These are phyloP conservation scores for Oscheius sp. DNA, from an alignment of 2,888 invertebrate genomes.

Conservation along the genomic window DNA sequence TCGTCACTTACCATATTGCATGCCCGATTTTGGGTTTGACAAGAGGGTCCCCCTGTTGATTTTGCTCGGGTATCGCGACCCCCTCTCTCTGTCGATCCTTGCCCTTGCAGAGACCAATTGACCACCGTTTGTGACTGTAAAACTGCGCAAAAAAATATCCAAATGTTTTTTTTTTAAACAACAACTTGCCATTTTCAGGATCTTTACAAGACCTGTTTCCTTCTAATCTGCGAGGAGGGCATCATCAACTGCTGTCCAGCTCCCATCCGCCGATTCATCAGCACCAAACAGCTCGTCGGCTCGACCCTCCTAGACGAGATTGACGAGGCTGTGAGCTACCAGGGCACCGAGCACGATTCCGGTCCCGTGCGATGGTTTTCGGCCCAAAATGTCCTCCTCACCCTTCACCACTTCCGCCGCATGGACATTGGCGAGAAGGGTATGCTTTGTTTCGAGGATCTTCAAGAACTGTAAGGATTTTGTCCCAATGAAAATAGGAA, in stretches of 20 bases:
- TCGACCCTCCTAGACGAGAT: conserved; percentile 26
- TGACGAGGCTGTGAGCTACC: background rate
- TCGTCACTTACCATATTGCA: too few species aligned
- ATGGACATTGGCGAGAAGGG: conserved; percentile 7
- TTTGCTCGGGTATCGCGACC: too few species aligned
- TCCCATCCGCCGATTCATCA: background rate
- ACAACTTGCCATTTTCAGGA: background rate
- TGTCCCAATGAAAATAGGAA: background rate
- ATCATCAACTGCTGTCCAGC: conserved; percentile 13
- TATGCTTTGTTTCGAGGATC: conserved; percentile 16
- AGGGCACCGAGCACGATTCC: background rate
- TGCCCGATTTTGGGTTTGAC: too few species aligned
- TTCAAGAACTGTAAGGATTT: conserved; percentile 2
- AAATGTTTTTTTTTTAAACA: too few species aligned
- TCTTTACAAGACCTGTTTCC: background rate
- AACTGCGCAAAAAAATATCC: too few species aligned
- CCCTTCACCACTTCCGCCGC: conserved; percentile 4
- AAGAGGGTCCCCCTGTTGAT: too few species aligned
- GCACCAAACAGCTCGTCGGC: conserved; percentile 6
- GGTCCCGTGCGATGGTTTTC: conserved; percentile 8
- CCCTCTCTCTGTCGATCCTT: too few species aligned
- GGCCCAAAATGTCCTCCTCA: conserved; percentile 5
- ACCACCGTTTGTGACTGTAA: too few species aligned
- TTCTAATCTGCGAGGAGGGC: conserved; percentile 15
- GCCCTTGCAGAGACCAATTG: too few species aligned